phyloP scores from a whole-genome alignment of 1,140 invertebrate genomes.

The Aphelenchoides fujianensis region DNA sequence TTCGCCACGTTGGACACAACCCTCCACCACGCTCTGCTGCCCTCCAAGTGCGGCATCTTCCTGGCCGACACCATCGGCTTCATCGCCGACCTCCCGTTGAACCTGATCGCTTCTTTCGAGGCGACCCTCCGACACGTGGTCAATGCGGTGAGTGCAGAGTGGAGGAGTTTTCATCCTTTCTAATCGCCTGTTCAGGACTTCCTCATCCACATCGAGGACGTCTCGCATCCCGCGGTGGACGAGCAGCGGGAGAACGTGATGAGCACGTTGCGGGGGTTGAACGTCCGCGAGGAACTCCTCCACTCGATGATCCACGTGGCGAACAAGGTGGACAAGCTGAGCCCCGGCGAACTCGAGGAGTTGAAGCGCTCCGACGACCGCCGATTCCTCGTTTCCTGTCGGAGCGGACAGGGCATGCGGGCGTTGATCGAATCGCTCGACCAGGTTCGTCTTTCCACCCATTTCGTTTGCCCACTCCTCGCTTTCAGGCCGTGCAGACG shows the following conservation, averaged over 20 bases:
- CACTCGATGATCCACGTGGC: conserved; percentile 74
- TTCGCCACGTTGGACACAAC: conserved; percentile 89
- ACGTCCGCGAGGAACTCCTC: conserved; percentile 66
- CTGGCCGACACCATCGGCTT: conserved; percentile 88
- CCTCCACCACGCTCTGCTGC: conserved; percentile 71
- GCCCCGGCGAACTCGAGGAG: conserved; percentile 13
- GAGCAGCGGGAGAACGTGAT: conserved; percentile 74
- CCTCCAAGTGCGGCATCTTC: conserved; percentile 70
- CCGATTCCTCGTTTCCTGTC: conserved; percentile 37
- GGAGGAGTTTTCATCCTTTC: background rate
- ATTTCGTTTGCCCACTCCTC: conserved; percentile 12
- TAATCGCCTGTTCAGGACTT: conserved; percentile 70
- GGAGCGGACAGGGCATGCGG: conserved; percentile 30
- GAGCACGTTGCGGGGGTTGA: conserved; percentile 70
- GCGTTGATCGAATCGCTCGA: conserved; percentile 33
- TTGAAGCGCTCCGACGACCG: background rate
- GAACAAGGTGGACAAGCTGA: conserved; percentile 72
- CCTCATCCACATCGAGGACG: conserved; percentile 77
- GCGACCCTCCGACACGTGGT: conserved; percentile 79
- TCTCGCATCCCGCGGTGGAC: conserved; percentile 74
- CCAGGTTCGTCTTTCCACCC: conserved; percentile 25
- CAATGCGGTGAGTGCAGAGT: conserved; percentile 62
- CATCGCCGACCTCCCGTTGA: conserved; percentile 79
- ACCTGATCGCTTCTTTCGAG: conserved; percentile 77
- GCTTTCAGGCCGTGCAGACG: conserved; percentile 33